Evolutionary conservation across 92 coral and sea anemone genomes (phyloP).

Genomic region (Porites rus): DNA sequence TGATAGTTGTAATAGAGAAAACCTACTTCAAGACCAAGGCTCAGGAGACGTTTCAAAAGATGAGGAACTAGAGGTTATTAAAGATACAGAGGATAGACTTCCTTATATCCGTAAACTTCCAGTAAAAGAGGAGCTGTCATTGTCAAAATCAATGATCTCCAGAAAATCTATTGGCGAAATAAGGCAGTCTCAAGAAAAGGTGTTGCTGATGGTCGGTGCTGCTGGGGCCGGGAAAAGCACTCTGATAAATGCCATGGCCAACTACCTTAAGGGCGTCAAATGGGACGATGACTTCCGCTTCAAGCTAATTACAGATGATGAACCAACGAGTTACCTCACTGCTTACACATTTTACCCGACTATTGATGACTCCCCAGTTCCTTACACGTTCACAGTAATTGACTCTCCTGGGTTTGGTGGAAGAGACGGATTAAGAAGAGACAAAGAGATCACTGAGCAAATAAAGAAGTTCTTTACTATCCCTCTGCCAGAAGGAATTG

Average conservation of each 20-base stretch:
- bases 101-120: not conserved
- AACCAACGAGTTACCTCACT: no score
- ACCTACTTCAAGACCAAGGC: no score
- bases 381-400: conserved; percentile 45
- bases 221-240: conserved; percentile 64
- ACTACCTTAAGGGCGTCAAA: conserved; percentile 46
- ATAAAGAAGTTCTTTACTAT: conserved; percentile 63
- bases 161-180: not conserved
- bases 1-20: no score
- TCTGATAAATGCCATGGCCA: conserved; percentile 53
- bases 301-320: conserved; percentile 24
- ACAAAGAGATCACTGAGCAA: conserved; percentile 52
- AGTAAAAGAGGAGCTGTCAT: not conserved
- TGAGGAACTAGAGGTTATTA: not conserved
- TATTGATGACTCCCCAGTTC: not conserved
- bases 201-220: conserved; percentile 46
- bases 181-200: not conserved
- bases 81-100: not conserved
- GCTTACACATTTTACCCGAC: no score
- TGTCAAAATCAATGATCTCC: not conserved
- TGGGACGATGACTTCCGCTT: conserved; percentile 47
- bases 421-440: conserved; percentile 51
- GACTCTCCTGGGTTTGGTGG: conserved; percentile 66
- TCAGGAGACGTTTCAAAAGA: no score
- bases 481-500: conserved; percentile 41